phyloP scores from a whole-genome alignment of 2,113 vertebrate genomes.

The Clarias batrachus region DNA sequence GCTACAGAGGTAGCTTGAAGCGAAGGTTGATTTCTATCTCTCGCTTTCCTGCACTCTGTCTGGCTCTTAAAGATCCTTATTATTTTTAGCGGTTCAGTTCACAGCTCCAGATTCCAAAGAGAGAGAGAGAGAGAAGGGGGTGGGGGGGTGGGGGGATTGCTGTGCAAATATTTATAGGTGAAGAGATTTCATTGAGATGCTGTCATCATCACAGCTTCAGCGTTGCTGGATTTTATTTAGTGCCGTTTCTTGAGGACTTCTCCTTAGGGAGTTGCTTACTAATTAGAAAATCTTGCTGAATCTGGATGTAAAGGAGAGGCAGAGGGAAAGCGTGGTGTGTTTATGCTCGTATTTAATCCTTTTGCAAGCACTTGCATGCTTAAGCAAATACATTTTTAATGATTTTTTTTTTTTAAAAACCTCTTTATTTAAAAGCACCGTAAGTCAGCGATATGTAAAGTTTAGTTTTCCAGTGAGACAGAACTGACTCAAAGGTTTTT shows the following conservation, averaged over 20 bases:
- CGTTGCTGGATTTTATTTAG: constrained; percentile 30
- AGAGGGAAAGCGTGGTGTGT: constrained; percentile 9
- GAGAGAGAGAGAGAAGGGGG: background rate
- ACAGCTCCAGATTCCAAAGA: constrained; percentile 27
- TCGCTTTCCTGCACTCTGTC: background rate
- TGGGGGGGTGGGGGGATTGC: background rate
- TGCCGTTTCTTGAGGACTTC: background rate
- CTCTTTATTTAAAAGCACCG: constrained; percentile 19
- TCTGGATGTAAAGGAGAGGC: background rate
- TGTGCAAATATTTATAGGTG: constrained; percentile 43
- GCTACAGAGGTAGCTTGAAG: constrained; percentile 25
- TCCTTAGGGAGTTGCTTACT: constrained; percentile 4
- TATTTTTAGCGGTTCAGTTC: constrained; percentile 26
- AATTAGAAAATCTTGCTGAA: constrained; percentile 22
- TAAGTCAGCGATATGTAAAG: constrained; percentile 33
- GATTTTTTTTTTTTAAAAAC: too few relatives aligned
- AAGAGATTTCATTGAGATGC: constrained; percentile 41
- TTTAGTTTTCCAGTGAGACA: constrained; percentile 26
- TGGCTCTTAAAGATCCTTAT: constrained; percentile 31
- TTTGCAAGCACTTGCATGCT: constrained; percentile 21
- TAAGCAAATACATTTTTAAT: constrained; percentile 32
- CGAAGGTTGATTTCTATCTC: constrained; percentile 22
- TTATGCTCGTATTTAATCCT: constrained; percentile 21
- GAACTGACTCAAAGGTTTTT: constrained; percentile 38
- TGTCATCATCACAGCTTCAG: constrained; percentile 34